A percentile compares a stretch with the other conserved stretches of the same genome.
Conservation (phyloP, 2,888 invertebrate genomes). For the Luperina nickerlii region DNA sequence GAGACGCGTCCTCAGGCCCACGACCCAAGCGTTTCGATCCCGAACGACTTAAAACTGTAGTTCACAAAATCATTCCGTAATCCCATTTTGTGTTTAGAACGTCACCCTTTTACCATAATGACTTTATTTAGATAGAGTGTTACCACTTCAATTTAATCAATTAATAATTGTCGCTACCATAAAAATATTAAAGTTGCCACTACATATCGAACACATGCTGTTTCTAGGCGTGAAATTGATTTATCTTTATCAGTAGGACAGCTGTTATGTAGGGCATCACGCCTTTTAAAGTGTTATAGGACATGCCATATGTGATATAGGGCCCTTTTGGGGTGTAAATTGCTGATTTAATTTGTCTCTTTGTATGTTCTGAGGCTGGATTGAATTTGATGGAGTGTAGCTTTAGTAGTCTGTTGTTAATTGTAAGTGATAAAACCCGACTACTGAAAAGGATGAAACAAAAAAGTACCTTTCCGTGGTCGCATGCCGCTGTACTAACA, state of each 20-base stretch:
- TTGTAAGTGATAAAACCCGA: not conserved
- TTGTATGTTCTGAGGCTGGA: slow-evolving; percentile 24
- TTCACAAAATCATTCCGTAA: slow-evolving; percentile 2
- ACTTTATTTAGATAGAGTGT: slow-evolving; percentile 54
- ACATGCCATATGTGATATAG: slow-evolving; percentile 56
- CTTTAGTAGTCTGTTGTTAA: not conserved
- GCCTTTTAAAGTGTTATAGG: slow-evolving; percentile 48
- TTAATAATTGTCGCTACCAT: slow-evolving; percentile 57
- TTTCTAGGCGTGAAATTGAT: slow-evolving; percentile 77
- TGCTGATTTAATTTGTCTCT: slow-evolving; percentile 46
- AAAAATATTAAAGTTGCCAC: slow-evolving; percentile 59
- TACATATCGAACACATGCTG: slow-evolving; percentile 56
- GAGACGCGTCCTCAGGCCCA: not conserved
- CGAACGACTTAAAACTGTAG: not conserved
- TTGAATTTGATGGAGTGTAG: slow-evolving; percentile 8
- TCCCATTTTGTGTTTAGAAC: not conserved
- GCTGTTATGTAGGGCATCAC: slow-evolving; percentile 75
- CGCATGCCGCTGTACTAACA: too few species aligned
- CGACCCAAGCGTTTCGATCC: not conserved
- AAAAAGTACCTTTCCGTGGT: too few species aligned
- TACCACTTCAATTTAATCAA: slow-evolving; percentile 51
- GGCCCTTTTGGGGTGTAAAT: slow-evolving; percentile 41
- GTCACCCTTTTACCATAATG: slow-evolving; percentile 29
- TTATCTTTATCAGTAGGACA: slow-evolving; percentile 68
- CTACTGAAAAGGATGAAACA: too few species aligned